Evolutionary conservation across 2,797 vertebrate species (phyloP).

Genomic region (Huso huso): DNA sequence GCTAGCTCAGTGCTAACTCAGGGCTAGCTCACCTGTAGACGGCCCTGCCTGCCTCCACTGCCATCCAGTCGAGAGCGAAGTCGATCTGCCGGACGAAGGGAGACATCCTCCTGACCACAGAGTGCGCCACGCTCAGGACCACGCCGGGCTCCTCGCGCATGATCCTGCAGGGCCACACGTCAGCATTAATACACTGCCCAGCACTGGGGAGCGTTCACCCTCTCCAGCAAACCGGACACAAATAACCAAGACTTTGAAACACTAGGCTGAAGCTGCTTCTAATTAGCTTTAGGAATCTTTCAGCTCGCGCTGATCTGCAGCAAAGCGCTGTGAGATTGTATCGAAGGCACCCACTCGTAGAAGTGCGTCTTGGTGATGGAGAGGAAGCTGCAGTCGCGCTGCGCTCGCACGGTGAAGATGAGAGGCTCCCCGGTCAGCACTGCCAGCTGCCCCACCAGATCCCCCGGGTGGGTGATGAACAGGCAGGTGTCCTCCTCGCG

Average conservation of each 20-base stretch:
- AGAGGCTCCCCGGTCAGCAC: constrained; percentile 90
- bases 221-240: constrained; percentile 4
- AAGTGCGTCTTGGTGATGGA: constrained; percentile 87
- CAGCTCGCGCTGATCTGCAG: too few relatives aligned
- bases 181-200: not conserved
- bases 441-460: constrained; percentile 85
- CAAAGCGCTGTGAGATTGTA: not conserved
- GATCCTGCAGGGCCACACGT: constrained; percentile 58
- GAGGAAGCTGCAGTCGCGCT: constrained; percentile 81
- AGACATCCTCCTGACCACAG: constrained; percentile 79
- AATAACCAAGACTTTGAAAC: not conserved
- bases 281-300: not conserved
- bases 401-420: constrained; percentile 83
- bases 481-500: constrained; percentile 78
- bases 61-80: constrained; percentile 95
- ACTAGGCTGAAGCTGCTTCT: not conserved
- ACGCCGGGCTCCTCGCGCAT: constrained; percentile 81
- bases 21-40: constrained; percentile 70
- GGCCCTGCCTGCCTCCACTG: constrained; percentile 82
- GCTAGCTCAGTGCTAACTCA: too few relatives aligned
- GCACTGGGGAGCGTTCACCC: not conserved
- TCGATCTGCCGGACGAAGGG: constrained; percentile 88
- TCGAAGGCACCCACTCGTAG: constrained; percentile 70
- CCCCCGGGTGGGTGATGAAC: constrained; percentile 83
- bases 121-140: constrained; percentile 81